phyloP scores from a whole-genome alignment of 2,888 invertebrate species.

The Perizoma flavofasciatum region DNA sequence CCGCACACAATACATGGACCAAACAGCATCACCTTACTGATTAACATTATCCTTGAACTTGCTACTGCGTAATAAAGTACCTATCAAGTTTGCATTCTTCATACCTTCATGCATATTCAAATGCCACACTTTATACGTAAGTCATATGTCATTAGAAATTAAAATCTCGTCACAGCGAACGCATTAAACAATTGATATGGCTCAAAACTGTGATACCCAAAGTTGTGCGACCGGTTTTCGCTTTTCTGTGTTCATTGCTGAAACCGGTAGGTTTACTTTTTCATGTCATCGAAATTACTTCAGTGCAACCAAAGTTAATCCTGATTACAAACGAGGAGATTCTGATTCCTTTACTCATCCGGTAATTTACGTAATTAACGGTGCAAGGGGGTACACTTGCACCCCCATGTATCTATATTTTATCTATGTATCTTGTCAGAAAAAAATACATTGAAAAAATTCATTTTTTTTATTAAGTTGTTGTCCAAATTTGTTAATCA shows the following conservation, averaged over 20 bases:
- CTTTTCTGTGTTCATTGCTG: constrained; percentile 1
- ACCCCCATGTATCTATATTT: too few species aligned
- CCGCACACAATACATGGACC: background rate
- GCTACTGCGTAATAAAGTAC: constrained; percentile 27
- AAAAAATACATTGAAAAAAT: too few species aligned
- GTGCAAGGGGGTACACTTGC: too few species aligned
- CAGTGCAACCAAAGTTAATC: background rate
- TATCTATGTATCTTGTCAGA: too few species aligned
- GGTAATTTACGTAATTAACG: too few species aligned
- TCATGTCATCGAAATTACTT: background rate
- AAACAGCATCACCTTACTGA: constrained; percentile 4
- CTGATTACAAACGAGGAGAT: too few species aligned
- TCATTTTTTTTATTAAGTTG: too few species aligned
- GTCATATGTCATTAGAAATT: too few species aligned
- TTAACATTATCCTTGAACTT: constrained; percentile 32
- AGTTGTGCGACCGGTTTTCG: constrained; percentile 13
- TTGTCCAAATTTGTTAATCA: too few species aligned
- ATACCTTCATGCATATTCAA: constrained; percentile 16
- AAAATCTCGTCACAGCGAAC: background rate
- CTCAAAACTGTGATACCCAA: constrained; percentile 9
- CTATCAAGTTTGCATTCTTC: constrained; percentile 8
- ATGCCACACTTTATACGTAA: constrained; percentile 10
- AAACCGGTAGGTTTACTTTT: constrained; percentile 5
- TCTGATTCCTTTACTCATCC: too few species aligned
- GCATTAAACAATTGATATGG: constrained; percentile 21